Evolutionary conservation across 2,797 vertebrate genomes (phyloP).

Genomic region (Siniperca scherzeri): DNA sequence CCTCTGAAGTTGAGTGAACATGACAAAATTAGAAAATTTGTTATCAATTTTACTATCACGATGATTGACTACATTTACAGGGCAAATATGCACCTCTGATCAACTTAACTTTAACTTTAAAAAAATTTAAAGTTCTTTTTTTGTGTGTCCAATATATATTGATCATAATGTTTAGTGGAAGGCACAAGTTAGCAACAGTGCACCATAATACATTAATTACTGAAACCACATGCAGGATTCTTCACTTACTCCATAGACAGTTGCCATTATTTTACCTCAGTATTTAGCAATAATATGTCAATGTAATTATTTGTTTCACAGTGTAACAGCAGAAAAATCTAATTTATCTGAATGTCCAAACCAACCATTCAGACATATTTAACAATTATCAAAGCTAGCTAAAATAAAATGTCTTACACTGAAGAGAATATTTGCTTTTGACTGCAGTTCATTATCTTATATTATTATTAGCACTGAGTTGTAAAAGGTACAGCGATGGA

Average conservation of each 20-base stretch:
- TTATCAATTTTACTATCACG: constrained; percentile 1
- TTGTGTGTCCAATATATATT: neutral
- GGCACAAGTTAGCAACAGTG: neutral
- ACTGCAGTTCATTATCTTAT: neutral
- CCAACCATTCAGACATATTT: neutral
- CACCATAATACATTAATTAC: neutral
- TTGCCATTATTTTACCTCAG: constrained; percentile 9
- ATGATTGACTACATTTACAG: neutral
- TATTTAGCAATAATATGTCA: constrained; percentile 8
- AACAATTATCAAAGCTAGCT: neutral
- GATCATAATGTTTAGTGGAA: neutral
- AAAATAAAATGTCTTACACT: neutral
- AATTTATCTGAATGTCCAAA: neutral
- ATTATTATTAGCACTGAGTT: neutral
- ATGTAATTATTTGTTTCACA: neutral
- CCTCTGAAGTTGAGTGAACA: constrained; percentile 79
- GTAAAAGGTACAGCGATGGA: neutral
- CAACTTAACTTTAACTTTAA: neutral
- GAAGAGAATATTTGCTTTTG: neutral
- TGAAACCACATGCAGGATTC: neutral
- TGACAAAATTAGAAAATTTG: constrained; percentile 48
- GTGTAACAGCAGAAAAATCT: neutral
- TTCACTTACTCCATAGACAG: neutral
- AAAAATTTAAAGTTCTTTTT: neutral
- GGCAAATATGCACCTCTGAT: neutral